Base-by-base conservation (phyloP, 2,888 invertebrate genomes). In the Petrolisthes manimaculis region DNA sequence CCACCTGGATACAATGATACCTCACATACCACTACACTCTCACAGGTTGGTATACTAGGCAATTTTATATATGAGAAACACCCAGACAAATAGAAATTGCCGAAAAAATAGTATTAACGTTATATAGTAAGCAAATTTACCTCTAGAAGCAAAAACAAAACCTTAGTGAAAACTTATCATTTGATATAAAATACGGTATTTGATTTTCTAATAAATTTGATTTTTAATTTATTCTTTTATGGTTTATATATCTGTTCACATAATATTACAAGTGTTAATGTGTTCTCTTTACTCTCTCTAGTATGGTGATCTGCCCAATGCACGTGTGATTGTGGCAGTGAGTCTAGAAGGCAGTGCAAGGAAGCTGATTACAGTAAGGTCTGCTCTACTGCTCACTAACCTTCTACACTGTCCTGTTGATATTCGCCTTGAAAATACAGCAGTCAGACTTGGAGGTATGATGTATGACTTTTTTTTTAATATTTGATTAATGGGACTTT, bases 301-400 rank as follows among this genome's bases (percentile, higher is more conserved):
- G 89, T 69, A 51, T 53, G 81, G 54, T 67, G 92, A 93, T 53
- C 91, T 92, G 82, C 93, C 93, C 5, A 94, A 95, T 92, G 96
- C 97, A 0, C 95, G 98, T 84, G 94, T 99, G 54, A 97, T 99
- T 79, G 96, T 99, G 92, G 97, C 97, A 91, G 97, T 99, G 24
- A 95, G 96, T 0, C 94, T 98, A 91, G 97, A 98, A 93, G 98
- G 98, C 0, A 97, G 97, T 2, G 99, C 99, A 0, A 95, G 97
- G 92, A 99, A 99, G 93, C 94, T 99, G 92, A 96, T 98, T 84
- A 97, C 97, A 9, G 96, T 99, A 21, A 95, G 98, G 90, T 99
- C 99, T 9, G 97, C 98, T 55, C 94, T 99, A 90, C 95, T 96
- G 92, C 94, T 98, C 3, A 93, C 95, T 85, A 99, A 99, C 93